phyloP scores from a whole-genome alignment of 2,888 invertebrate genomes.

The Dryococelus australis region DNA sequence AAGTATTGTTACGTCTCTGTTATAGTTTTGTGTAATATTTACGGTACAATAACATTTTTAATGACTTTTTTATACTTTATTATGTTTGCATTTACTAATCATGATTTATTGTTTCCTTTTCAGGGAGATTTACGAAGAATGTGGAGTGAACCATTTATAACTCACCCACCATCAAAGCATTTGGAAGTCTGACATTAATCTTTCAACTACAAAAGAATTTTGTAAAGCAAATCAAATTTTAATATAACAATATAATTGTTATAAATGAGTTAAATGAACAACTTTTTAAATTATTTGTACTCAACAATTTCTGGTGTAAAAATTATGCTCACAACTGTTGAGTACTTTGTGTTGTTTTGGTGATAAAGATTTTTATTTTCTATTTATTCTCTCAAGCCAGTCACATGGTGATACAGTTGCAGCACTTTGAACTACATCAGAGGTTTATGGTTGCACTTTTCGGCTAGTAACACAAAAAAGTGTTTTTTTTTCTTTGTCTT shows the following conservation, averaged over 20 bases:
- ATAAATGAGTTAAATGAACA: not conserved
- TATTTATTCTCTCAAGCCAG: not conserved
- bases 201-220: not conserved
- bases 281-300: too few relatives aligned
- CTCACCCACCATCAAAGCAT: slow-evolving; percentile 81
- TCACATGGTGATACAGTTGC: not conserved
- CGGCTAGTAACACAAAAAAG: not conserved
- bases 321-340: too few relatives aligned
- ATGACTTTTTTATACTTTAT: not conserved
- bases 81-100: slow-evolving; percentile 49
- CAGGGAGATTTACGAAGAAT: slow-evolving; percentile 96
- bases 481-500: not conserved
- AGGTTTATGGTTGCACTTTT: not conserved
- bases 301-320: too few relatives aligned
- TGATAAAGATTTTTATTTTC: not conserved
- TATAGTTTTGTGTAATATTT: too few relatives aligned
- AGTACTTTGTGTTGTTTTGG: not conserved
- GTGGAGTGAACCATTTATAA: slow-evolving; percentile 97
- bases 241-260: too few relatives aligned
- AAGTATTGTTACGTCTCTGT: too few relatives aligned
- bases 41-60: too few relatives aligned
- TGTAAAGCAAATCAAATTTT: not conserved
- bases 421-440: not conserved
- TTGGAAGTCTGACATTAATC: slow-evolving; percentile 73
- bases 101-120: slow-evolving; percentile 48